Base-by-base conservation (phyloP, 2,113 vertebrate species). In the Danionella cerebrum region DNA sequence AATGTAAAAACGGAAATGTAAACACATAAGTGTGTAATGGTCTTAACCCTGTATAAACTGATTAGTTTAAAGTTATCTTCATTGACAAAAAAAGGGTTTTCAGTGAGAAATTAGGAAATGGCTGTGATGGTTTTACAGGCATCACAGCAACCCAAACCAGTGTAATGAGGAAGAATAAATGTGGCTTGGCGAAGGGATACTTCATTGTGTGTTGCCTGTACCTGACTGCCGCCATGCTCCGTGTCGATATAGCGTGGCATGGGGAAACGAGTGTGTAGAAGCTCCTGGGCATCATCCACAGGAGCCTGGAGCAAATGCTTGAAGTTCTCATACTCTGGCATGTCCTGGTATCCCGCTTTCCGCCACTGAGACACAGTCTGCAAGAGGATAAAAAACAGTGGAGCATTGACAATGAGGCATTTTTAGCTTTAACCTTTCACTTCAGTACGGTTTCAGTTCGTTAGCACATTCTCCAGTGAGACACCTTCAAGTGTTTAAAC, bases 201-300 rank as follows among this genome's bases (percentile, higher is more conserved):
- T 33, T 33, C 29, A 2, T 5, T 33, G 29, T 6, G 9, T 33
- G 29, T 14, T 1, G 4, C 12, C 5, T 65, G 76, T 80, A 98
- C 95, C 90, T 98, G 96, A 81, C 95, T 98, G 79, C 94, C 96
- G 6, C 94, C 94, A 2, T 98, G 96, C 71, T 98, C 95, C 0
- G 96, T 98, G 83, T 98, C 95, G 6, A 97, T 94, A 66, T 98
- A 98, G 64, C 96, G 86, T 0, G 96, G 96, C 95, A 98, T 97
- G 12, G 95, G 96, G 84, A 98, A 98, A 29, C 95, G 90, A 10
- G 88, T 91, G 75, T 97, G 94, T 53, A 98, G 89, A 75, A 98
- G 94, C 86, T 98, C 96, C 78, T 98, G 96, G 1, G 93, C 96
- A 6, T 98, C 96, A 2, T 98, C 95, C 45, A 93, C 75, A 0